Percentiles rank a stretch among this genome's conserved stretches.
Evolutionary conservation across 2,113 vertebrate genomes (phyloP).

Genomic region (Phylloscopus whistleri): DNA sequence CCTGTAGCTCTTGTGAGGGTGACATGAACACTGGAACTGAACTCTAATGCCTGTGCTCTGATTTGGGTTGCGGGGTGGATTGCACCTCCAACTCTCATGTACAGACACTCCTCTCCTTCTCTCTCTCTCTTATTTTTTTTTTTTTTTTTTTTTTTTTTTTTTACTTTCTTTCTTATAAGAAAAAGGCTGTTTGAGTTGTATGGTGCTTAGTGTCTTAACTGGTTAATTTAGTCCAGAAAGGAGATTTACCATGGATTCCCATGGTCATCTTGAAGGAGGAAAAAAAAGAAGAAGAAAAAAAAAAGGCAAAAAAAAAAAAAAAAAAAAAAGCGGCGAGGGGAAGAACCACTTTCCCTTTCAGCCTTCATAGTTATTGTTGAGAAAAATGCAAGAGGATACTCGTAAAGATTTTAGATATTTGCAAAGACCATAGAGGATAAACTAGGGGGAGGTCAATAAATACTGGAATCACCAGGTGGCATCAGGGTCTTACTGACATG

Average conservation of each 20-base stretch:
- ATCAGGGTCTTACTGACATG: not conserved
- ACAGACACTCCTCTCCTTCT: not conserved
- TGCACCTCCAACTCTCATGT: not conserved
- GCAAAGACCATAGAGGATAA: not conserved
- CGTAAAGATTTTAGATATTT: not conserved
- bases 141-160: no score
- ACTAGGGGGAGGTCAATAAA: not conserved
- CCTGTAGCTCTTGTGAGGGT: not conserved
- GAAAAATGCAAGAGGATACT: not conserved
- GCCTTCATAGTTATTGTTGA: not conserved
- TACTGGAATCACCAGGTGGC: not conserved
- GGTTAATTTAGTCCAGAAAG: not conserved
- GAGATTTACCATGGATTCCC: not conserved
- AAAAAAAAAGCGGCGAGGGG: fast-evolving
- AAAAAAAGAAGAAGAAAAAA: no score
- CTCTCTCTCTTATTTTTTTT: no score
- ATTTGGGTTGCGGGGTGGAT: not conserved
- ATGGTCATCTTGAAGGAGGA: fast-evolving
- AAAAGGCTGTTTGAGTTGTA: not conserved
- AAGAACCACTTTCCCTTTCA: not conserved
- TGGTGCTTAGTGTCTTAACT: not conserved
- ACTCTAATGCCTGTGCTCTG: fast-evolving
- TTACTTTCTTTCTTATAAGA: not conserved
- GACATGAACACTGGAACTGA: not conserved
- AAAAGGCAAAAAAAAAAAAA: no score